Evolutionary conservation across 2,888 invertebrate species (phyloP), one percentile per base, ranked within the genome.

Genomic region (Molorchus minor): DNA sequence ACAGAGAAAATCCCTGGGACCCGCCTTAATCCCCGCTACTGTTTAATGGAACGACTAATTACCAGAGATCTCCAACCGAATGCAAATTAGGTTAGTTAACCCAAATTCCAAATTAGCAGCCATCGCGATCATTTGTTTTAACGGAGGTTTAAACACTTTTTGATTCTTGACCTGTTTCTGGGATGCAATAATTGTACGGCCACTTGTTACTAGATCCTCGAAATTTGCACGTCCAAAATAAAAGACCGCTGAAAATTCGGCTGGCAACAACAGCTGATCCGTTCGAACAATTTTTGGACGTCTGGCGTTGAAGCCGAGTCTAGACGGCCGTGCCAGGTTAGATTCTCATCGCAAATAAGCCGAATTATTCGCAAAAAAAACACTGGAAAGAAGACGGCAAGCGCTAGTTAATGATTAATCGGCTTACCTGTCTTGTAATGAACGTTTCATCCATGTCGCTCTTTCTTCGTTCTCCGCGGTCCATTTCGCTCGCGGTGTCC

Each of bases 371-470:
- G 15, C 16, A 10, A 40, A 19, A 43, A 43, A 3, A 38, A 20
- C 15, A 16, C 13, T 35, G 19, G 13, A 25, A 10, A 3, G 5
- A 7, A 12, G 33, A 10, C n/a, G 5, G 33, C 33, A 33, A 33
- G 12, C 3, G 33, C 10, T 12, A 3, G 33, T 33, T 25, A 33
- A 33, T 33, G 3, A 12, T 54, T 25, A 19, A 30, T 41, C 16
- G 30, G 64, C 76, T 83, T 84, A 87, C 87, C 86, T 87, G 87
- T 84, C 85, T 86, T 69, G 86, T 85, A 77, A 85, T 85, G 82
- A 86, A 84, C 76, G 83, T 83, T 79, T 87, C 87, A 82, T 87
- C 86, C 85, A 85, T 85, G 81, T 86, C 87, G 80, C 81, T 80
- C 78, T 83, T 81, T 80, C 82, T 80, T 51, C 68, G 64, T 65